Evolutionary conservation across 2,113 vertebrate species (phyloP), one percentile per base, ranked within the genome.

Genomic region (Hyperopisus bebe): DNA sequence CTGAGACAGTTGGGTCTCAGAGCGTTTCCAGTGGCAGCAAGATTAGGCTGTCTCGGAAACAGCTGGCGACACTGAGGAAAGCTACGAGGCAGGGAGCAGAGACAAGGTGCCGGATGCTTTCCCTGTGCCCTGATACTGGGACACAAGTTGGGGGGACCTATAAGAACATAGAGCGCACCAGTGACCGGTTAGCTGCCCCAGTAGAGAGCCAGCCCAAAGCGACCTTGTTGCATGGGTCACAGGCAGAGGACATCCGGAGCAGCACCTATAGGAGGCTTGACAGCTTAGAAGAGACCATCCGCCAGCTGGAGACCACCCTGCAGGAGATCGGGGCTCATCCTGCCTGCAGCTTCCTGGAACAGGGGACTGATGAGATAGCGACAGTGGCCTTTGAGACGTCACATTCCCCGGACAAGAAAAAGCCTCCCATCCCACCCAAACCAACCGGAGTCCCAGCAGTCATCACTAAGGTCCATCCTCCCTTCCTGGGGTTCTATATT

Each of bases 251-350:
- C 51, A 92, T 94, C 83, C 91, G 93, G 0, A 58, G 70, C 42
- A 92, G 90, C 88, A 90, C 94, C 0, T 98, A 96, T 95, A 94
- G 91, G 92, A 94, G 94, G 0, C 93, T 97, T 94, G 97, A 98
- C 91, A 98, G 97, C 93, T 94, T 99, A 92, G 98, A 99, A 92
- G 98, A 99, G 91, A 98, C 96, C 0, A 97, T 99, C 86, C 94
- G 94, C 1, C 96, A 98, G 93, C 95, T 99, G 93, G 98, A 99
- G 90, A 96, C 96, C 88, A 96, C 97, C 86, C 94, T 99, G 92
- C 95, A 92, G 19, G 96, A 98, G 94, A 96, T 99, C 92, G 92
- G 95, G 53, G 92, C 94, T 53, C 95, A 95, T n/a, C 92, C 4
- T 31, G 91, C 0, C 89, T 55, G 77, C 46, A 91, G 90, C 3